Percentiles rank a stretch among this genome's conserved stretches.
phyloP scores from a whole-genome alignment of 2,888 invertebrate genomes.

The Drosophila picticornis region DNA sequence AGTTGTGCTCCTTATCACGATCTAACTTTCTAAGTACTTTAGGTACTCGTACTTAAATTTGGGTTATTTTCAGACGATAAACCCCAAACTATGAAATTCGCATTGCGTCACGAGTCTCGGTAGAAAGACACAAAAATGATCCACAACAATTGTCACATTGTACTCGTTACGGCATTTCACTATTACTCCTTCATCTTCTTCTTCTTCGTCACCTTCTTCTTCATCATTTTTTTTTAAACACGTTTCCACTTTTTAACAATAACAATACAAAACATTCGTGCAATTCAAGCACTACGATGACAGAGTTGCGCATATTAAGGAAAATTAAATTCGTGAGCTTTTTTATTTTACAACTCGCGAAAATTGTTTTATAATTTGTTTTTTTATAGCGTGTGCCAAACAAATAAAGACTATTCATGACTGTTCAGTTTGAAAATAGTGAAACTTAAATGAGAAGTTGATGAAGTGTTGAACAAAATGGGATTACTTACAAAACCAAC shows the following conservation, averaged over 20 bases:
- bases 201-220: conserved; percentile 12
- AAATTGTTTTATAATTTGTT: conserved; percentile 37
- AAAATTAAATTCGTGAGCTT: conserved; percentile 47
- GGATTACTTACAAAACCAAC: background rate
- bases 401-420: conserved; percentile 19
- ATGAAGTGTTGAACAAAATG: background rate
- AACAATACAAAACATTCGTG: conserved; percentile 43
- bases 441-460: conserved; percentile 10
- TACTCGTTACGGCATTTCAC: conserved; percentile 65
- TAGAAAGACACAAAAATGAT: conserved; percentile 28
- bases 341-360: conserved; percentile 28
- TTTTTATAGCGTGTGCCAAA: conserved; percentile 22
- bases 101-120: conserved; percentile 46
- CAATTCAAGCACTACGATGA: conserved; percentile 27
- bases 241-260: conserved; percentile 47
- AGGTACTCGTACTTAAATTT: conserved; percentile 21
- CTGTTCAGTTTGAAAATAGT: conserved; percentile 13
- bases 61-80: conserved; percentile 13
- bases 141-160: conserved; percentile 74
- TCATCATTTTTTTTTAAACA: conserved; percentile 25
- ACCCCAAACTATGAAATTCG: conserved; percentile 13
- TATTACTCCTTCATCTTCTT: conserved; percentile 21
- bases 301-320: conserved; percentile 40
- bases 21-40: conserved; percentile 42
- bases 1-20: conserved; percentile 34